phyloP scores from a whole-genome alignment of 2,888 invertebrate species.

The Zele albiditarsus region DNA sequence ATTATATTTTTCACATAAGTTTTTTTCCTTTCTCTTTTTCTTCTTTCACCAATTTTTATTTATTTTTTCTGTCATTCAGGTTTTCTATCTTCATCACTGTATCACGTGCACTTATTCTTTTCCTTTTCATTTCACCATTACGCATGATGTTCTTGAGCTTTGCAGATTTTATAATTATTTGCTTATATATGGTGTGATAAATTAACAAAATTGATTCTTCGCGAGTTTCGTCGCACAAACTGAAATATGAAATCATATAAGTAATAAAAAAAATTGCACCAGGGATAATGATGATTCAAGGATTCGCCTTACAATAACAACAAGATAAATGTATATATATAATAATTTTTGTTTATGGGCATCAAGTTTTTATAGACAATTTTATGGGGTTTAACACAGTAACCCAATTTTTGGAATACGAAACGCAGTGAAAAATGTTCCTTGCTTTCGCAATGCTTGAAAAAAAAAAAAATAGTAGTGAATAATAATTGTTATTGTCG shows the following conservation, averaged over 20 bases:
- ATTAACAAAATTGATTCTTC: neutral
- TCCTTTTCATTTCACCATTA: neutral
- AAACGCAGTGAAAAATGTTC: neutral
- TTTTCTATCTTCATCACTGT: neutral
- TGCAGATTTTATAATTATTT: neutral
- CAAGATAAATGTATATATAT: neutral
- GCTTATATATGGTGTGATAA: neutral
- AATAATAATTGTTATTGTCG: neutral
- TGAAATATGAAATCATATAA: neutral
- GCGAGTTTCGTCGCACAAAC: neutral
- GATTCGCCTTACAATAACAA: neutral
- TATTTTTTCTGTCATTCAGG: neutral
- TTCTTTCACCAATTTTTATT: neutral
- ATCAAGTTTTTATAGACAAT: neutral
- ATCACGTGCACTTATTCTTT: neutral
- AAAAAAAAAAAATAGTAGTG: neutral
- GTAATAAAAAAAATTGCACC: neutral
- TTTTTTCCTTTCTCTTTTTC: neutral
- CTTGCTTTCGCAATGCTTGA: neutral
- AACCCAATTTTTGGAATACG: neutral
- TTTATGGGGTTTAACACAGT: neutral
- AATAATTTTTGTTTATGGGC: neutral
- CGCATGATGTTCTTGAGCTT: neutral
- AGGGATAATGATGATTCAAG: neutral
- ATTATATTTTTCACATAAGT: constrained; percentile 1